phyloP scores from a whole-genome alignment of 2,888 invertebrate genomes.

The Heliconius erato region DNA sequence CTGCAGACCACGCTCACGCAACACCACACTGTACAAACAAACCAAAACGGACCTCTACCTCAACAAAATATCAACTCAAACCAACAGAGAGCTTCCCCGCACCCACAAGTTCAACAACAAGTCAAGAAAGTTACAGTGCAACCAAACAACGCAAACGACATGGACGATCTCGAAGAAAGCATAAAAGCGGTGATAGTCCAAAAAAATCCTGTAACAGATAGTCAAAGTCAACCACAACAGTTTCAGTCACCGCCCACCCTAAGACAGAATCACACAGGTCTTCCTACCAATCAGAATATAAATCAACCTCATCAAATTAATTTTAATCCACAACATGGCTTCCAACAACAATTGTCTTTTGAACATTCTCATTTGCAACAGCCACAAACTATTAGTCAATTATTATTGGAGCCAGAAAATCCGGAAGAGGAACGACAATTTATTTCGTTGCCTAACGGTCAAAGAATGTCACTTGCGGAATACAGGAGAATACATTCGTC shows the following conservation, averaged over 20 bases:
- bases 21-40: slow-evolving; percentile 65
- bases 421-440: slow-evolving; percentile 77
- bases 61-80: slow-evolving; percentile 66
- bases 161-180: slow-evolving; percentile 84
- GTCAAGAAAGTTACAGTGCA: slow-evolving; percentile 78
- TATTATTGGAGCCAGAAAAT: slow-evolving; percentile 72
- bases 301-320: slow-evolving; percentile 63
- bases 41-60: slow-evolving; percentile 69
- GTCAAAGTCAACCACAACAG: slow-evolving; percentile 64
- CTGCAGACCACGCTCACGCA: slow-evolving; percentile 63
- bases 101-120: slow-evolving; percentile 63
- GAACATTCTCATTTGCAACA: slow-evolving; percentile 70
- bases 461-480: slow-evolving; percentile 79
- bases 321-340: slow-evolving; percentile 66
- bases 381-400: slow-evolving; percentile 64
- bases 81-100: slow-evolving; percentile 64
- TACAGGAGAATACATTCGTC: slow-evolving; percentile 74
- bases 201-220: slow-evolving; percentile 71
- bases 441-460: slow-evolving; percentile 75
- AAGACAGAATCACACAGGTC: slow-evolving; percentile 60
- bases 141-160: slow-evolving; percentile 79
- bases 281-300: slow-evolving; percentile 46
- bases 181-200: slow-evolving; percentile 83
- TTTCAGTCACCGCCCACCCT: slow-evolving; percentile 69
- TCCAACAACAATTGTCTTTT: slow-evolving; percentile 65